Conservation (phyloP, 2,888 invertebrate species). For the Latrodectus hesperus region DNA sequence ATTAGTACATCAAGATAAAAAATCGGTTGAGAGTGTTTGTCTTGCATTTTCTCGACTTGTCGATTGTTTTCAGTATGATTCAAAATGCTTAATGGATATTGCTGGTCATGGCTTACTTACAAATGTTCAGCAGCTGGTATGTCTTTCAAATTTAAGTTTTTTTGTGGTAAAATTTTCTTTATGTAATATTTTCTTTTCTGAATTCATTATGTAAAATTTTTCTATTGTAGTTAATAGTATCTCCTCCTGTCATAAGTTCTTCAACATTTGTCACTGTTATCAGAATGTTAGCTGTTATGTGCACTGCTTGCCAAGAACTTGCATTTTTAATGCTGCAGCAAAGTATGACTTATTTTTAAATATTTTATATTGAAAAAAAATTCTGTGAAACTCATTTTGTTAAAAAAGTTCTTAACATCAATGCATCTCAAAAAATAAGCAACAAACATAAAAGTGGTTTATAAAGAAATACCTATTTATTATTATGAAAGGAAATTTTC, state of each 20-base stretch:
- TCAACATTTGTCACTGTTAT: constrained; percentile 97
- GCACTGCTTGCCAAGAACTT: constrained; percentile 93
- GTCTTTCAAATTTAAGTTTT: constrained; percentile 70
- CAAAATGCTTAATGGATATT: constrained; percentile 92
- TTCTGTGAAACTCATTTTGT: no score
- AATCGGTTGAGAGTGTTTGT: constrained; percentile 97
- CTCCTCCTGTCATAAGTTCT: constrained; percentile 95
- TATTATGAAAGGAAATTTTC: no score
- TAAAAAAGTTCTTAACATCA: no score
- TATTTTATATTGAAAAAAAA: no score
- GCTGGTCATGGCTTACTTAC: constrained; percentile 92
- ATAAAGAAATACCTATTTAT: no score
- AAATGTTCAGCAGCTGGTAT: constrained; percentile 92
- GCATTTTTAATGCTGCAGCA: constrained; percentile 93
- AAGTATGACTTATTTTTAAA: constrained; percentile 76
- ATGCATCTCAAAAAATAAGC: no score
- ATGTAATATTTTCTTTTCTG: background rate
- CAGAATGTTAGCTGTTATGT: constrained; percentile 96
- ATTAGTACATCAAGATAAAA: constrained; percentile 88
- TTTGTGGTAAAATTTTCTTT: background rate
- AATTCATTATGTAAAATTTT: constrained; percentile 6
- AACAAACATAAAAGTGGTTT: no score
- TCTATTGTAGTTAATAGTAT: constrained; percentile 74
- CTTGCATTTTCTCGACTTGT: constrained; percentile 96
- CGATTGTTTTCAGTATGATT: constrained; percentile 95